phyloP scores from a whole-genome alignment of 2,113 vertebrate genomes.

The Laticauda laticaudata region DNA sequence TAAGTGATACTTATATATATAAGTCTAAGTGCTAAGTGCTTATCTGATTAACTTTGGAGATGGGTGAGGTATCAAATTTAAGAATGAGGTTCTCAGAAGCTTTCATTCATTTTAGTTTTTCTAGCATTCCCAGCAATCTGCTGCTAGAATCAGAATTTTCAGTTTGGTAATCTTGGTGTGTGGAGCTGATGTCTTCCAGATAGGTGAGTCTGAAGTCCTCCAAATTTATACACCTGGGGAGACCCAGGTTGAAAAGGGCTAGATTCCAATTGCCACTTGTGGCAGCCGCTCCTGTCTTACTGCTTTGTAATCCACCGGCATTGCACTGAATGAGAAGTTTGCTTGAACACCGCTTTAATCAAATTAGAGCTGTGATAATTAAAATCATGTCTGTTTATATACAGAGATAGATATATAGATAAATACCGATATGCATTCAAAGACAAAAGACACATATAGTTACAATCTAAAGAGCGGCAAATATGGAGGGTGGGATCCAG shows the following conservation, averaged over 20 bases:
- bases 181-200: background rate
- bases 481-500: slow-evolving; percentile 60
- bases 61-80: background rate
- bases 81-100: background rate
- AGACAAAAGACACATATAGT: background rate
- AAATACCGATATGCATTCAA: background rate
- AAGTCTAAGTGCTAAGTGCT: too few species aligned
- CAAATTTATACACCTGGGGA: background rate
- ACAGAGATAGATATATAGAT: background rate
- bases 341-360: slow-evolving; percentile 2
- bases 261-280: background rate
- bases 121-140: background rate
- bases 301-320: background rate
- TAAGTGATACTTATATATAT: too few species aligned
- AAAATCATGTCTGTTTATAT: background rate
- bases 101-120: background rate
- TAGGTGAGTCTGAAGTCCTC: background rate
- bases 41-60: background rate
- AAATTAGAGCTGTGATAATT: slow-evolving; percentile 18
- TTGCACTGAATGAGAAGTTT: background rate
- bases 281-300: background rate
- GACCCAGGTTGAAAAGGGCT: background rate
- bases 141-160: background rate
- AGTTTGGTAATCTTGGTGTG: background rate
- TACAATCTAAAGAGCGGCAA: background rate